phyloP scores from a whole-genome alignment of 35 echinoderm and acorn worm genomes.

The Patiria miniata region DNA sequence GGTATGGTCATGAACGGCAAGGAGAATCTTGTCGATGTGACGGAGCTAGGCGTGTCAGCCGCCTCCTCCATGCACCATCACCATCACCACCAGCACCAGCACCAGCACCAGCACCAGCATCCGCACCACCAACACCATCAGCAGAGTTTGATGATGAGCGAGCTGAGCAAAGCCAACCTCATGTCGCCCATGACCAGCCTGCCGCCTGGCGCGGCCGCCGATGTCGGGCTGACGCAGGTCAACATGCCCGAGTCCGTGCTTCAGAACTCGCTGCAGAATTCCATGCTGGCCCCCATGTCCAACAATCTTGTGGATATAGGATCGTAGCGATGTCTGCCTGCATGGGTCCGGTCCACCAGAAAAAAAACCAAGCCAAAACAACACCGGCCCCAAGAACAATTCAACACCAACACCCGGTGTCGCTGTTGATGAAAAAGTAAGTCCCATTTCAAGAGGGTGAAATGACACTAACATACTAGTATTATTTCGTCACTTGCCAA shows the following conservation, averaged over 20 bases:
- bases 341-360: background rate
- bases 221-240: slow-evolving; percentile 40
- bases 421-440: slow-evolving; percentile 9
- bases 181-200: slow-evolving; percentile 42
- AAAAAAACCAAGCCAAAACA: background rate
- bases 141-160: slow-evolving; percentile 32
- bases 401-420: background rate
- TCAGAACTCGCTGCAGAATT: slow-evolving; percentile 72
- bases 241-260: slow-evolving; percentile 64
- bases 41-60: slow-evolving; percentile 9
- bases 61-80: slow-evolving; percentile 23
- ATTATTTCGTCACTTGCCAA: slow-evolving; percentile 8
- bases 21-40: slow-evolving; percentile 51
- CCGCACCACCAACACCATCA: slow-evolving; percentile 35
- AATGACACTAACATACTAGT: slow-evolving; percentile 11
- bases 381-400: background rate
- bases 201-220: slow-evolving; percentile 5
- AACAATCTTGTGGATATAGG: slow-evolving; percentile 73
- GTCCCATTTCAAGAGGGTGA: background rate
- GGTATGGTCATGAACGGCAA: slow-evolving; percentile 60
- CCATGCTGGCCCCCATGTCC: slow-evolving; percentile 68
- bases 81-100: slow-evolving; percentile 30
- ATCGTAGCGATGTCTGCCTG: slow-evolving; percentile 33
- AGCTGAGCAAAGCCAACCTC: slow-evolving; percentile 35
- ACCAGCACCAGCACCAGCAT: background rate